Conservation (phyloP, 2,888 invertebrate species). For the Alloplasta piceator region DNA sequence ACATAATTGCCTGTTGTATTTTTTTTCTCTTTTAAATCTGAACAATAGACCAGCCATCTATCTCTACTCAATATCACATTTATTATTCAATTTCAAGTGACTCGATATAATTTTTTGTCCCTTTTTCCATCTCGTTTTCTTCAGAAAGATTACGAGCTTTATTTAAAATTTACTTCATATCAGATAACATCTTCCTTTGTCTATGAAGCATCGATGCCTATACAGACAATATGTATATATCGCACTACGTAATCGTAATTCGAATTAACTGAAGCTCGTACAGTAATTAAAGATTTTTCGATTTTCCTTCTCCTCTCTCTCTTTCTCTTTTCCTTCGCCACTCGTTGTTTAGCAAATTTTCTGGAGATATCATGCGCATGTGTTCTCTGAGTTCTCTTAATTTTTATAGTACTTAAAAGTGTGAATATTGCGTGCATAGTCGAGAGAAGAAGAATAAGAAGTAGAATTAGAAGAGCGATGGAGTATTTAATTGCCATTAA, state of each 20-base stretch:
- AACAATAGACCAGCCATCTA: constrained; percentile 32
- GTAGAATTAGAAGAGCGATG: constrained; percentile 23
- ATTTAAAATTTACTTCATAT: background rate
- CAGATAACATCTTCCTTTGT: constrained; percentile 26
- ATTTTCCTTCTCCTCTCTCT: background rate
- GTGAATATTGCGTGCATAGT: constrained; percentile 29
- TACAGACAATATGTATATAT: constrained; percentile 12
- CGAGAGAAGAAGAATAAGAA: constrained; percentile 26
- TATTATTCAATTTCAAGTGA: constrained; percentile 43
- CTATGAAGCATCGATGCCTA: constrained; percentile 53
- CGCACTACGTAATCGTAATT: constrained; percentile 31
- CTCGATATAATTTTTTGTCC: constrained; percentile 26
- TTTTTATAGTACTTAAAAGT: constrained; percentile 44
- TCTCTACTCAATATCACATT: constrained; percentile 45
- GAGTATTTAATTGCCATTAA: constrained; percentile 29
- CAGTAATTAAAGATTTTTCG: constrained; percentile 16
- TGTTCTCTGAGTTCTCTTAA: constrained; percentile 1
- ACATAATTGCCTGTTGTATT: constrained; percentile 18
- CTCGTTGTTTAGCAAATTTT: constrained; percentile 14
- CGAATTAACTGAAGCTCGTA: constrained; percentile 41
- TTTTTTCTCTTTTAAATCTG: constrained; percentile 13
- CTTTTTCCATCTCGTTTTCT: background rate
- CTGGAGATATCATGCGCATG: constrained; percentile 16
- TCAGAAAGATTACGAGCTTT: constrained; percentile 21
- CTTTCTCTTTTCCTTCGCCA: background rate